Evolutionary conservation across 2,113 vertebrate species (phyloP), one percentile per base, ranked within the genome.

Genomic region (Eretmochelys imbricata): DNA sequence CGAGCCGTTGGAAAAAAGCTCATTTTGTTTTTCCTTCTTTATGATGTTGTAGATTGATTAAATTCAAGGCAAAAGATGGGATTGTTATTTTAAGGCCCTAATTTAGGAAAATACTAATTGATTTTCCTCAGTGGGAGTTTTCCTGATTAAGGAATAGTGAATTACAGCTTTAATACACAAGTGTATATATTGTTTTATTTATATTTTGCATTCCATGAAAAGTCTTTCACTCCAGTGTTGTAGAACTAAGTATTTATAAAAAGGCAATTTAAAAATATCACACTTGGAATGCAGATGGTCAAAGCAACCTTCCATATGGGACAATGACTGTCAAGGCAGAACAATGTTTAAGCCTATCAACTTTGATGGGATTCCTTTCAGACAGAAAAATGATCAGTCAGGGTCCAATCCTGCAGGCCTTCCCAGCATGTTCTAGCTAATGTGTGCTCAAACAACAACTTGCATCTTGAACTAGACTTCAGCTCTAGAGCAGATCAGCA

Each of bases 221-320:
- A 91, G 53, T 14, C 38, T 29, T 85, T 91, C 89, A 31, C 46
- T 89, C 25, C 88, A 84, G 62, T 31, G 53, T 53, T 95, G 87
- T 89, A 96, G 82, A 95, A 93, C 57, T 75, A 94, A 91, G 24
- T 57, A 93, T 31, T 25, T 93, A 81, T 31, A 82, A 94, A 91
- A 75, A 38, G 22, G 0, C 22, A 91, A 55, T 88, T 83, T 48
- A 27, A 93, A 93, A 91, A 91, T 93, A 78, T 59, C n/a, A 38
- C 85, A 11, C 20, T 91, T 81, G 48, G 38, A 88, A 92, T 49
- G 49, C 0, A 0, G 88, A 84, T 82, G 80, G 85, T 91, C 87
- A 53, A 53, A 94, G 25, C 13, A 80, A 46, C 85, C 10, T 76
- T 46, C 38, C 10, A 76, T 42, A 13, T 76, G 38, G 35, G 65